A percentile compares a stretch with the other conserved stretches of the same genome.
Evolutionary conservation across 2,888 invertebrate species (phyloP).

Genomic region (Perizoma flavofasciatum): DNA sequence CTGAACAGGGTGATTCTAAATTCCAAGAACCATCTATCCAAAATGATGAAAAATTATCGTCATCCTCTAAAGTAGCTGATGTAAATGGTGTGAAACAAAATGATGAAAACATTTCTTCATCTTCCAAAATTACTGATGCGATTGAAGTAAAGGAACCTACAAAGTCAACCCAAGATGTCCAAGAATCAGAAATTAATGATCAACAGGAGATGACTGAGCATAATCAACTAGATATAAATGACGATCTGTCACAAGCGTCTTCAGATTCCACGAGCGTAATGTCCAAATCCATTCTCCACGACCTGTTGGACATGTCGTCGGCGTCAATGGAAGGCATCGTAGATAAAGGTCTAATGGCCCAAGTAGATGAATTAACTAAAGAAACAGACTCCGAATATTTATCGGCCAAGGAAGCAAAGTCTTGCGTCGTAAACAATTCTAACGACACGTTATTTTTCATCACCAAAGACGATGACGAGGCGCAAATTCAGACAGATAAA

Average conservation of each 20-base stretch:
- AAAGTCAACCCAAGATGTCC: neutral
- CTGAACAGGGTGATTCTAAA: slow-evolving; percentile 23
- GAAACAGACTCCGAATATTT: slow-evolving; percentile 5
- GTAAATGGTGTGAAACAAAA: slow-evolving; percentile 1
- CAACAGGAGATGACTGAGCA: slow-evolving; percentile 5
- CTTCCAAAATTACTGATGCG: slow-evolving; percentile 3
- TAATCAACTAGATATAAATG: neutral
- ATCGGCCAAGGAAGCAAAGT: neutral
- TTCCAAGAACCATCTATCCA: slow-evolving; percentile 5
- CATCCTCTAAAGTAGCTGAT: slow-evolving; percentile 4
- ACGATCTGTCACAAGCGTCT: slow-evolving; percentile 3
- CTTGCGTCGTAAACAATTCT: neutral
- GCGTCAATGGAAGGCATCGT: slow-evolving; percentile 33
- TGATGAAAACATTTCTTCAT: neutral
- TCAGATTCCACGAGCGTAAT: slow-evolving; percentile 7
- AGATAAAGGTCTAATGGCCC: slow-evolving; percentile 7
- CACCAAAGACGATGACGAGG: slow-evolving; percentile 47
- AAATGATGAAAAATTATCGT: slow-evolving; percentile 10
- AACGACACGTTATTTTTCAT: slow-evolving; percentile 50
- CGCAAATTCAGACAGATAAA: slow-evolving; percentile 29
- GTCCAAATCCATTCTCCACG: slow-evolving; percentile 47
- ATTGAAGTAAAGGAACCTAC: slow-evolving; percentile 1
- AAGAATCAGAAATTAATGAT: slow-evolving; percentile 7
- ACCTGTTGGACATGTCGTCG: slow-evolving; percentile 59
- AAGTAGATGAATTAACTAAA: slow-evolving; percentile 1